Evolutionary conservation across 2,888 invertebrate genomes (phyloP), one percentile per base, ranked within the genome.

Genomic region (Zeuzera pyrina): DNA sequence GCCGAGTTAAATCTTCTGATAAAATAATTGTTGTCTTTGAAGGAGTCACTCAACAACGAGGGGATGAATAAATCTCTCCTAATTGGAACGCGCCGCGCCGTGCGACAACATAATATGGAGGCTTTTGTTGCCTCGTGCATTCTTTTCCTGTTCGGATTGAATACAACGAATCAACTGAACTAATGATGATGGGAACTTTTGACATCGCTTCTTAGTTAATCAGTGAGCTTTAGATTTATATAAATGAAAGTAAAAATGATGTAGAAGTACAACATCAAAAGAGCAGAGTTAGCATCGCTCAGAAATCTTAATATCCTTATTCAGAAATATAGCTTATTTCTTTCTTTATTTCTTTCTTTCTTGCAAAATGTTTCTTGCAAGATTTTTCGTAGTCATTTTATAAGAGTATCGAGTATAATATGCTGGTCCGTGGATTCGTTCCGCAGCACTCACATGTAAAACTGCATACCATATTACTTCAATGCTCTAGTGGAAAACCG

Each of bases 11-110:
- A 70, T 69, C 70, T 72, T n/a, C 63, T 69, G 71, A 76, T 74
- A 74, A 74, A 43, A 43, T 43, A 43, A 45, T 45, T 45, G 43
- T 45, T 69, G 70, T 68, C 70, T 72, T 65, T 59, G 55, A 58
- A 65, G 66, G 57, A 67, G 59, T 65, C 57, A 59, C 60, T 65
- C 61, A 63, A 63, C 62, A 58, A 54, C 51, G 56, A 61, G 56
- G 64, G 64, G 64, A 72, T 70, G 67, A 72, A 78, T 78, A 78
- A 81, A 77, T 76, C 74, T 71, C 63, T 56, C 62, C 69, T 81
- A 79, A 79, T 79, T 78, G 78, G 74, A 60, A 64, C 69, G 57
- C 56, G 65, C 57, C 64, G 63, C 60, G 55, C 62, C 57, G 54
- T 55, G 68, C 63, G 74, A 77, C 77, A 77, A 70, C 67, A 67